Evolutionary conservation across 2,113 vertebrate genomes (phyloP).

Genomic region (Psephotus haematonotus): DNA sequence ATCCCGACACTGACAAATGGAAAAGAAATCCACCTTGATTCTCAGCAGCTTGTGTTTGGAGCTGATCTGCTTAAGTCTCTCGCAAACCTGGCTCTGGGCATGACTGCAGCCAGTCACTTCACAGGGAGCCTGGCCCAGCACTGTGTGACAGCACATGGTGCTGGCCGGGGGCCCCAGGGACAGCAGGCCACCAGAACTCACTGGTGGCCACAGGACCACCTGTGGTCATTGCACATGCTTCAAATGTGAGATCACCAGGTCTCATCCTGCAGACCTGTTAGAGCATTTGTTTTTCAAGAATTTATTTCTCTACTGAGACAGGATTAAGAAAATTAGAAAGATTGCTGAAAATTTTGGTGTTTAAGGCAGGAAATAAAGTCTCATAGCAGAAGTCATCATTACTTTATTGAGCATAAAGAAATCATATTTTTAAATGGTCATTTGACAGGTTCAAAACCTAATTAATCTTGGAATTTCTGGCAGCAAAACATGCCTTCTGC

Average conservation of each 20-base stretch:
- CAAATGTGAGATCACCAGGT: not conserved
- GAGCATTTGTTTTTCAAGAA: not conserved
- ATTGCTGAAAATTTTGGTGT: not conserved
- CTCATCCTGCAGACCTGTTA: not conserved
- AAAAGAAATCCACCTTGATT: not conserved
- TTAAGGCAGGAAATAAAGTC: not conserved
- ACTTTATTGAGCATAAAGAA: not conserved
- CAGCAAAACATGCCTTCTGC: not conserved
- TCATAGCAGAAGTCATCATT: not conserved
- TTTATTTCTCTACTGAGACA: not conserved
- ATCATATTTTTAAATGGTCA: not conserved
- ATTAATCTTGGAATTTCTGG: not conserved
- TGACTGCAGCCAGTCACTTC: not conserved
- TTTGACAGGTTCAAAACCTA: not conserved
- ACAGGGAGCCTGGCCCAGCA: not conserved
- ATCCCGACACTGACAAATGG: not conserved
- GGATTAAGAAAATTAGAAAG: not conserved
- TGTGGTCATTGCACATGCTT: rapidly evolving
- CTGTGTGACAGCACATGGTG: not conserved
- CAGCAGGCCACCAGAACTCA: not conserved
- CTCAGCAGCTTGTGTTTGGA: not conserved
- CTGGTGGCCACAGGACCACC: not conserved
- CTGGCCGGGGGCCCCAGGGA: not conserved
- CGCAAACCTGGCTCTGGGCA: not conserved
- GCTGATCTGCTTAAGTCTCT: not conserved